phyloP scores from a whole-genome alignment of 1,140 invertebrate genomes.

The Drosophila baimaii region DNA sequence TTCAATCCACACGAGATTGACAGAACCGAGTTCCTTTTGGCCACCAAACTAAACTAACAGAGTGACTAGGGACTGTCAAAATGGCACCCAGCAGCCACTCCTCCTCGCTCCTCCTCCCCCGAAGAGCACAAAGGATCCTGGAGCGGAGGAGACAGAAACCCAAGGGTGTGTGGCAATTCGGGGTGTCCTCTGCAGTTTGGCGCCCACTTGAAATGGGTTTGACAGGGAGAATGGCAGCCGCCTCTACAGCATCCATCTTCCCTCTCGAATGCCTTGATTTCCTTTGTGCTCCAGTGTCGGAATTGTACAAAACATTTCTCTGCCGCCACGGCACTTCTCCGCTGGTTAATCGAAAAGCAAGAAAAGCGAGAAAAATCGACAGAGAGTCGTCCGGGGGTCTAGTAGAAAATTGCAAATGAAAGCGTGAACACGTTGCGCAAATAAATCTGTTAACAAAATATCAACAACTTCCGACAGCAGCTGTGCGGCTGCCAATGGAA shows the following conservation, averaged over 20 bases:
- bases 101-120: too few relatives aligned
- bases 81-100: slow-evolving; percentile 14
- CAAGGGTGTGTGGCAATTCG: slow-evolving; percentile 3
- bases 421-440: slow-evolving; percentile 56
- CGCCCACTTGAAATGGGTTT: slow-evolving; percentile 60
- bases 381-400: slow-evolving; percentile 8
- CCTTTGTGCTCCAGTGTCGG: slow-evolving; percentile 30
- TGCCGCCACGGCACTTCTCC: slow-evolving; percentile 26
- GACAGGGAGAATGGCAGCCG: slow-evolving; percentile 44
- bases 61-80: slow-evolving; percentile 50
- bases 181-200: slow-evolving; percentile 36
- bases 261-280: slow-evolving; percentile 41
- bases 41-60: slow-evolving; percentile 30
- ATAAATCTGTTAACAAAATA: slow-evolving; percentile 65
- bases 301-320: slow-evolving; percentile 49
- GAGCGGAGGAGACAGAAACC: slow-evolving; percentile 9
- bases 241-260: neutral
- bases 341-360: slow-evolving; percentile 51
- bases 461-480: slow-evolving; percentile 47
- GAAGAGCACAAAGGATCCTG: neutral
- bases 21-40: slow-evolving; percentile 38
- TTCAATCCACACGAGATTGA: slow-evolving; percentile 48
- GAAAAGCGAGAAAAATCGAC: slow-evolving; percentile 13
- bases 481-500: slow-evolving; percentile 1
- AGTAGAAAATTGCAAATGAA: slow-evolving; percentile 47